phyloP scores from a whole-genome alignment of 2,888 invertebrate genomes.

The Alviniconcha strummeri region DNA sequence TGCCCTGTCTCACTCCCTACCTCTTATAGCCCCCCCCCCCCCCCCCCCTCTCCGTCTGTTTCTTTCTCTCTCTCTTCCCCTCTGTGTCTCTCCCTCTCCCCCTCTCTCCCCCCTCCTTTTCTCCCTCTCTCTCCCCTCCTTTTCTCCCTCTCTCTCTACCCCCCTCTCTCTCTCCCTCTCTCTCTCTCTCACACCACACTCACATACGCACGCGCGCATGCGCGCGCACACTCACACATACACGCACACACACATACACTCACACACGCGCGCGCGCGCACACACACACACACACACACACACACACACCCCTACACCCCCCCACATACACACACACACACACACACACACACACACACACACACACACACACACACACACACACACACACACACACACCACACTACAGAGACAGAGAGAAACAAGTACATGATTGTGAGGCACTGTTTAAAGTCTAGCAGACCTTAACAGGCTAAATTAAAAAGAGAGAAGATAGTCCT shows the following conservation, averaged over 20 bases:
- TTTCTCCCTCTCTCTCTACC: background rate
- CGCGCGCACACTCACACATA: too few species aligned
- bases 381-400: background rate
- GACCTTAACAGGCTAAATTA: too few species aligned
- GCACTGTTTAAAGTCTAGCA: too few species aligned
- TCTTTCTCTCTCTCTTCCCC: too few species aligned
- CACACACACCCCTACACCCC: background rate
- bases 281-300: slow-evolving; percentile 17
- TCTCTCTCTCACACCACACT: background rate
- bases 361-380: background rate
- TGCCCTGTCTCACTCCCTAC: too few species aligned
- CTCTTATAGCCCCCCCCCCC: background rate
- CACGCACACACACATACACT: background rate
- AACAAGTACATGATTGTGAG: too few species aligned
- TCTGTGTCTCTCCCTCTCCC: too few species aligned
- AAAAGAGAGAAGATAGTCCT: too few species aligned
- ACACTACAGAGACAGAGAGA: too few species aligned
- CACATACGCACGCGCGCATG: background rate
- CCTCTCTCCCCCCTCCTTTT: background rate
- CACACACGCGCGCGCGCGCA: background rate
- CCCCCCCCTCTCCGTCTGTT: background rate
- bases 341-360: slow-evolving; percentile 8
- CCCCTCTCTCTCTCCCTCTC: background rate
- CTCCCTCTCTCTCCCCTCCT: background rate
- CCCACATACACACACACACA: background rate